Base-by-base conservation (phyloP, 2,113 vertebrate species). In the Stegastes partitus region DNA sequence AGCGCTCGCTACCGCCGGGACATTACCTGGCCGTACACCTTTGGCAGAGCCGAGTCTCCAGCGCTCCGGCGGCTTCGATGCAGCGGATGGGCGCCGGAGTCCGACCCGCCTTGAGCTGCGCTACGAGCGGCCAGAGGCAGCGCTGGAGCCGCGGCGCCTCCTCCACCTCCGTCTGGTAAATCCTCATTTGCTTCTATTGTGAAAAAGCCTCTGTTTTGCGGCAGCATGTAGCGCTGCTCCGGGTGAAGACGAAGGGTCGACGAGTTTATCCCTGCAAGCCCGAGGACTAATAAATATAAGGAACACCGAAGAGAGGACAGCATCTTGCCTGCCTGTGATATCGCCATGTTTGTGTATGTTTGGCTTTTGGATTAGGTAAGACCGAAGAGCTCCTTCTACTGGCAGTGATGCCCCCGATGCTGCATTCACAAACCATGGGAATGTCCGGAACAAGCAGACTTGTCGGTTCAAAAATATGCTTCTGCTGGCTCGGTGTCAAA, bases 291-390 rank as follows among this genome's bases (percentile, higher is more conserved):
- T 44, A 94, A 23, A 68, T 47, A 93, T 2, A 94, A 19, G 2
- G 76, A 74, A 37, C 75, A 80, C 22, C 77, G 84, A 57, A 82
- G 79, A 78, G 88, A 79, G 68, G 78, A 70, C 74, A 73, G 93
- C 94, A 95, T 94, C 94, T 74, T 77, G 72, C 22, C 85, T 25
- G 90, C 75, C 79, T 66, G 91, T 64, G 79, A 34, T 75, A 87
- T 90, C 95, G 95, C 95, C 95, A 95, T 95, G 94, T 95, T 95
- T 95, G 93, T 94, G 91, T 94, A 86, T 91, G 90, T 92, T 91
- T 84, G 70, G 58, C 54, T 78, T 22, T 7, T 22, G 47, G 55
- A 49, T 84, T 57, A 78, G 84, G 78, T 71, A 66, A 85, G 28
- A 68, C 77, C 63, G 81, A 90, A 89, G 82, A 87, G 93, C 94